Base-by-base conservation (phyloP, 2,113 vertebrate species). In the Oreocharis arfaki region DNA sequence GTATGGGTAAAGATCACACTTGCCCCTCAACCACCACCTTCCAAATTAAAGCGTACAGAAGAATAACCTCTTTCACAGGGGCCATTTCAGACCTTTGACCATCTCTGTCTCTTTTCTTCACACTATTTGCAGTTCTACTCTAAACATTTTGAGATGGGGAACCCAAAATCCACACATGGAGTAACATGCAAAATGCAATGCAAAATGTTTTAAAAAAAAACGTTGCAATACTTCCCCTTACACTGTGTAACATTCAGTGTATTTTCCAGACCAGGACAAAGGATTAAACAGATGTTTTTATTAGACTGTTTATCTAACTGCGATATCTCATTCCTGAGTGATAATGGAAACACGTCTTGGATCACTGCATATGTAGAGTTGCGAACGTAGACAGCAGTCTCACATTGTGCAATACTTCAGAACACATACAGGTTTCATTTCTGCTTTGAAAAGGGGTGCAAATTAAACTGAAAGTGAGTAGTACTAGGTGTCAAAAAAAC, bases 391-490 rank as follows among this genome's bases (percentile, higher is more conserved):
- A 61, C 13, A 91, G 53, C 19, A 88, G 52, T 49, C 55, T 52
- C 49, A 74, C 24, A 3, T 39, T 16, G 13, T 33, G 18, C 49
- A 61, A 32, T 49, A 56, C 41, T 70, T 85, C 47, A 75, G 53
- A 93, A 70, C 56, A 91, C 2, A 6, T 23, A 53, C 16, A 52
- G 47, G 39, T 67, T 93, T 87, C 42, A 20, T 13, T 18, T 32
- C 9, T 82, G 74, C 78, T 94, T 91, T 94, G 61, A 90, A 94
- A 77, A 81, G 16, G 47, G 82, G 80, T 74, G 68, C 46, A 93
- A 97, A 94, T 94, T 90, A 85, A 96, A 90, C 49, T 33, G 70
- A 23, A 87, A 85, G 70, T 20, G 49, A 91, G n/a, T 46, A 86
- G n/a, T 28, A 87, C 16, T 22, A 92, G 33, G 87, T 73, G 82